These are phyloP conservation scores for Meriones psammophilus DNA, from an alignment of 2,797 vertebrate genomes.

Conservation along the genomic window DNA sequence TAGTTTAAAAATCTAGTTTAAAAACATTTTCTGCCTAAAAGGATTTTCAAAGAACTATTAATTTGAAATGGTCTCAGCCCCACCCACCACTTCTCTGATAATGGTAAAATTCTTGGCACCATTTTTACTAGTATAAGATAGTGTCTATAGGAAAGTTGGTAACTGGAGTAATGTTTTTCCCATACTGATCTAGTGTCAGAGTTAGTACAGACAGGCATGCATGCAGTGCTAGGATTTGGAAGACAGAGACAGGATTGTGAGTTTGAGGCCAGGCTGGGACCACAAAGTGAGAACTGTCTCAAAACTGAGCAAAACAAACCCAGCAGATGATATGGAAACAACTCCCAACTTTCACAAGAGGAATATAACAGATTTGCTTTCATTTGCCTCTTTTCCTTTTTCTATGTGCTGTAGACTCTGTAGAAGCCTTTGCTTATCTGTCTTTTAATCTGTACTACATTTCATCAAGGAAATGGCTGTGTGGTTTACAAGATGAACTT, in stretches of 20 bases:
- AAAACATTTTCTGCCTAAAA: slow-evolving; percentile 33
- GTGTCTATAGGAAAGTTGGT: not conserved
- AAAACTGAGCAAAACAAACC: not conserved
- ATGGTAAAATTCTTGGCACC: slow-evolving; percentile 25
- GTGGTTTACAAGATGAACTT: slow-evolving; percentile 5
- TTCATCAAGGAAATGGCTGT: slow-evolving; percentile 6
- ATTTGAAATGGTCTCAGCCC: slow-evolving; percentile 16
- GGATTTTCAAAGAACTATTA: slow-evolving; percentile 30
- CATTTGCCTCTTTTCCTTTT: slow-evolving; percentile 40
- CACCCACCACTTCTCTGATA: not conserved
- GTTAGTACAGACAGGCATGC: not conserved
- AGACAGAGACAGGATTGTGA: not conserved
- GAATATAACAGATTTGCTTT: not conserved
- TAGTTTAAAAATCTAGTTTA: slow-evolving; percentile 45
- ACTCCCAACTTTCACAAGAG: slow-evolving; percentile 27
- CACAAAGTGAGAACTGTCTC: not conserved
- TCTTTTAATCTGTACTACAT: slow-evolving; percentile 43
- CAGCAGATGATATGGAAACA: not conserved
- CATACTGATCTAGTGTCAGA: not conserved
- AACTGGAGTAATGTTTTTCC: slow-evolving; percentile 35
- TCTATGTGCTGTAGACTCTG: not conserved
- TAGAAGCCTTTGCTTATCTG: not conserved
- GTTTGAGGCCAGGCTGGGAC: not conserved
- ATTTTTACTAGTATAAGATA: slow-evolving; percentile 13
- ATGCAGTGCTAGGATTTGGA: not conserved